Evolutionary conservation across 2,888 invertebrate species (phyloP), one percentile per base, ranked within the genome.

Genomic region (Rhagonycha fulva): DNA sequence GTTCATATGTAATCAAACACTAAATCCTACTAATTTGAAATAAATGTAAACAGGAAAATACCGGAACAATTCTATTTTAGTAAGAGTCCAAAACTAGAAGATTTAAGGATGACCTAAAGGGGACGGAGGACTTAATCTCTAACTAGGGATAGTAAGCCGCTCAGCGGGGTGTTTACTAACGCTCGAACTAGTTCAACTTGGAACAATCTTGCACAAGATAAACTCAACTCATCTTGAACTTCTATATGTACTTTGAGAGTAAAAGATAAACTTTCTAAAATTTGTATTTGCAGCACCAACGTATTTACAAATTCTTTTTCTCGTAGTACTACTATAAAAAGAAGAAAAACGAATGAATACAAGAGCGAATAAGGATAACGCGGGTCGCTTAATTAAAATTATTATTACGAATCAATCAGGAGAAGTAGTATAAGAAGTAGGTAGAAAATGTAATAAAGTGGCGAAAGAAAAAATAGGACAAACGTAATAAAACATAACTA

Each of bases 121-220:
- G 81, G 77, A 76, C 78, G 66, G 77, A 75, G 76, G 79, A 78
- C 79, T 78, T 82, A 82, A 82, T 82, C 82, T 82, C 80, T 82
- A 81, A 81, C 81, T 80, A 76, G 82, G 80, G 81, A 82, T 80
- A 80, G 80, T 82, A 83, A 84, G 83, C 82, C 80, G 82, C 82
- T 83, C 82, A 82, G 80, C 80, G 75, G 78, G 77, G 79, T 84
- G 84, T 84, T 84, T 84, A 83, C 83, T 82, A 77, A 76, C 74
- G 76, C 77, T 77, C 77, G 79, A 75, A 75, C 77, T 74, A 77
- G 81, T 80, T 76, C 80, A 82, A 82, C 81, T 82, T 81, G 81
- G 79, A 82, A 82, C 83, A 82, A 83, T 83, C 82, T 82, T 75
- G 75, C 78, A 76, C 80, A 83, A 83, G 82, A 83, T 83, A 83